Conservation (phyloP, 2,888 invertebrate genomes). For the Tetragnatha montana region DNA sequence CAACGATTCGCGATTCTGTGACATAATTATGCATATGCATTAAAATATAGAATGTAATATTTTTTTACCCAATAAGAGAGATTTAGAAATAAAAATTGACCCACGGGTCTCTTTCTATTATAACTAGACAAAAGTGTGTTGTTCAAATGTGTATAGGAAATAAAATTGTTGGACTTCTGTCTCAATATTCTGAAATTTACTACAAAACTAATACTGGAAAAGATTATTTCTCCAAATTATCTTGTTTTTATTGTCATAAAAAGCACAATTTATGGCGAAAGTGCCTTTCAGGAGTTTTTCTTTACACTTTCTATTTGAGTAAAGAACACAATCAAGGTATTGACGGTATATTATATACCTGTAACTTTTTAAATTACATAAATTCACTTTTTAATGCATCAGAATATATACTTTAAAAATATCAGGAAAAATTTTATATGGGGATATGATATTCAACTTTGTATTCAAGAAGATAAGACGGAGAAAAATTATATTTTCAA, state of each 20-base stretch:
- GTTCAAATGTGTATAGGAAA: conserved; percentile 10
- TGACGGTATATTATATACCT: neutral
- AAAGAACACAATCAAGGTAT: neutral
- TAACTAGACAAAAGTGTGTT: neutral
- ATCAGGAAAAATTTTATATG: neutral
- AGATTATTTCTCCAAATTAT: neutral
- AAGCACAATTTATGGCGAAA: conserved; percentile 36
- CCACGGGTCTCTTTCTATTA: conserved; percentile 23
- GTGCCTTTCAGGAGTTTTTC: conserved; percentile 22
- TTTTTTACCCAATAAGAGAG: conserved; percentile 35
- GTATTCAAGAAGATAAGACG: neutral
- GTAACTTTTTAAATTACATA: neutral
- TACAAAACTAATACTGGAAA: neutral
- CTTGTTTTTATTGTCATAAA: neutral
- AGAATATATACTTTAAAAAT: too few relatives aligned
- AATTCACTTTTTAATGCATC: too few relatives aligned
- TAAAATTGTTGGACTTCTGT: neutral
- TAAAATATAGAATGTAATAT: conserved; percentile 47
- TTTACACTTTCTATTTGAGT: neutral
- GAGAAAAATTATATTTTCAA: neutral
- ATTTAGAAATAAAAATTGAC: conserved; percentile 14
- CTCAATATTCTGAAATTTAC: neutral
- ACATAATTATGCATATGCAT: conserved; percentile 50
- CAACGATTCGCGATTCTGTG: conserved; percentile 50
- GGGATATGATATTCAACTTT: neutral